These are phyloP conservation scores for Achlya flavicornis DNA, from an alignment of 2,888 invertebrate genomes.

Conservation along the genomic window DNA sequence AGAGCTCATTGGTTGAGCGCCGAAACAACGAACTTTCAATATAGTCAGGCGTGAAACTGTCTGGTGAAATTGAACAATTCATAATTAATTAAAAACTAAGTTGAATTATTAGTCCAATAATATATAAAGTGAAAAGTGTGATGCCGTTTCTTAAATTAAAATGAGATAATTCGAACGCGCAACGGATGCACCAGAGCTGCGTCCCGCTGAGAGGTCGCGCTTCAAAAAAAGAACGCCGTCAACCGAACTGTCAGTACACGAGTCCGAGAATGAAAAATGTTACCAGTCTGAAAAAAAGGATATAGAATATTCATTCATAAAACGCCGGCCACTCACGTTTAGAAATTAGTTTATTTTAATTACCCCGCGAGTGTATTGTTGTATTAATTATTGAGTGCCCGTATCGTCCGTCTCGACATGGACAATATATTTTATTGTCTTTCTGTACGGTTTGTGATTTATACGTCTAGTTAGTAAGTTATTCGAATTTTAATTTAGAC, in stretches of 20 bases:
- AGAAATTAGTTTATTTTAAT: conserved; percentile 84
- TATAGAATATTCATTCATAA: conserved; percentile 76
- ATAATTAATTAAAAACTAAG: conserved; percentile 35
- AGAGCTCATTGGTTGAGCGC: neutral
- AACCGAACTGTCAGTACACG: conserved; percentile 74
- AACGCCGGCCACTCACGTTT: conserved; percentile 66
- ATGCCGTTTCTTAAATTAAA: conserved; percentile 74
- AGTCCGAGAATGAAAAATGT: conserved; percentile 78
- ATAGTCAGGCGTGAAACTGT: conserved; percentile 28
- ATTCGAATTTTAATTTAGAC: conserved; percentile 83
- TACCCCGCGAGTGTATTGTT: conserved; percentile 77
- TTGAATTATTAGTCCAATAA: conserved; percentile 48
- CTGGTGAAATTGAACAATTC: conserved; percentile 28
- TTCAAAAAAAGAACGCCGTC: conserved; percentile 75
- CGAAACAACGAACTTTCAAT: conserved; percentile 24
- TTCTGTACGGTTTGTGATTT: conserved; percentile 72
- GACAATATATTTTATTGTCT: conserved; percentile 84
- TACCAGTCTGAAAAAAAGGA: conserved; percentile 65
- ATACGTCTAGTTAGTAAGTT: conserved; percentile 83
- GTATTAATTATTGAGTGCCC: conserved; percentile 75
- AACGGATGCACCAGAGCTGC: conserved; percentile 71
- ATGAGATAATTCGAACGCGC: conserved; percentile 72
- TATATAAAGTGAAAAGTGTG: conserved; percentile 40
- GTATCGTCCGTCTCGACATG: conserved; percentile 55
- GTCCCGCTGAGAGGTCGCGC: conserved; percentile 78